Base-by-base conservation (phyloP, 2,888 invertebrate genomes). In the Oxycera nigricornis region DNA sequence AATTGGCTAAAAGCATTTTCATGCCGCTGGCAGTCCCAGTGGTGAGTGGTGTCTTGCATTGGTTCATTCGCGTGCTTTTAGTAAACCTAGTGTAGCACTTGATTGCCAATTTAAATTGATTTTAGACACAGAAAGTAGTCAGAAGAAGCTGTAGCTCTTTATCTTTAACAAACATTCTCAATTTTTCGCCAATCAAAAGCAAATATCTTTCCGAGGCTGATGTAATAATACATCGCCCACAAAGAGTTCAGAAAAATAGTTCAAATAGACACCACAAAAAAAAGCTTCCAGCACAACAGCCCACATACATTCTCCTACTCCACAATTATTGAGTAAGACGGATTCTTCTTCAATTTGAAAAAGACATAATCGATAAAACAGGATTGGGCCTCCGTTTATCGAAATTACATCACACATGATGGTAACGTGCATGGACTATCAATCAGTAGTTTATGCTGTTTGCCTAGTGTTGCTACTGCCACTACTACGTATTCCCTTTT, bases 321-420 rank as follows among this genome's bases (percentile, higher is more conserved):
- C n/a, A n/a, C n/a, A n/a, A n/a, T n/a, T n/a, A n/a, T n/a, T n/a
- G n/a, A n/a, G 62, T 11, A 52, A 70, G 70, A 70, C 55, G 70
- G 55, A 70, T 70, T 70, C 35, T 70, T 26, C 68, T 70, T 55
- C 55, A 31, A 55, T 70, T 70, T 22, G 52, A 52, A 70, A 52
- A 55, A 55, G 52, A 70, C 70, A 52, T 70, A 70, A 70, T 70
- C 70, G 70, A 70, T 70, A 52, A 55, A 70, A 70, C 70, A 55
- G 70, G 70, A 70, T 70, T 70, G 70, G 70, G 65, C 24, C 35
- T n/a, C 62, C 75, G 73, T 73, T 75, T 75, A 75, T 75, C 75
- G 75, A 75, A 75, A 75, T 75, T 75, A 75, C 75, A 75, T 75
- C 75, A 75, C 70, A 70, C 73, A 52, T 75, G 75, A 67, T 73